These are phyloP conservation scores for Clarias laeviceps DNA, from an alignment of 2,797 vertebrate species.

Conservation along the genomic window DNA sequence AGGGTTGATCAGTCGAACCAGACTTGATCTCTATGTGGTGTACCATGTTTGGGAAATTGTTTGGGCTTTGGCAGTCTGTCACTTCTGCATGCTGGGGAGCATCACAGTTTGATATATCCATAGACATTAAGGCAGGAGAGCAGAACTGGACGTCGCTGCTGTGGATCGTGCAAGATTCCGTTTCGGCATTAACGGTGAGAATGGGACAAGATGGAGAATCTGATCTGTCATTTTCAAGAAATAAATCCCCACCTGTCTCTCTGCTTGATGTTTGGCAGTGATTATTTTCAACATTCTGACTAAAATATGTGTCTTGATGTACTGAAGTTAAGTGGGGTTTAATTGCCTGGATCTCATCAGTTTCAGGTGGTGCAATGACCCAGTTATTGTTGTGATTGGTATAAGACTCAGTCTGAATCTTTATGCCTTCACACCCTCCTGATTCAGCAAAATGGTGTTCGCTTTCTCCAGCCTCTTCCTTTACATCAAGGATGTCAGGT, in stretches of 20 bases:
- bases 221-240: constrained; percentile 51
- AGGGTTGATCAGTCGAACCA: constrained; percentile 34
- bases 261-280: constrained; percentile 35
- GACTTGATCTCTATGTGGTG: constrained; percentile 61
- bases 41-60: constrained; percentile 74
- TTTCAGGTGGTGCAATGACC: constrained; percentile 7
- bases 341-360: constrained; percentile 20
- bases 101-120: constrained; percentile 51
- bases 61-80: constrained; percentile 70
- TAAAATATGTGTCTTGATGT: constrained; percentile 32
- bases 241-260: constrained; percentile 18
- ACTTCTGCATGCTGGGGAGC: constrained; percentile 62
- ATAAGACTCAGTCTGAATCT: constrained; percentile 25
- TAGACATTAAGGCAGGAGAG: constrained; percentile 54
- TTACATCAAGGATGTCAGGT: background rate
- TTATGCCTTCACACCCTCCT: constrained; percentile 22
- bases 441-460: constrained; percentile 20
- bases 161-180: constrained; percentile 44
- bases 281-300: constrained; percentile 38
- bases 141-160: constrained; percentile 52
- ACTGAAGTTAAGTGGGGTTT: constrained; percentile 27
- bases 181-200: constrained; percentile 45
- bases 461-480: constrained; percentile 30
- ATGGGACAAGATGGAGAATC: constrained; percentile 55
- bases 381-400: constrained; percentile 40